Evolutionary conservation across 1,140 invertebrate species (phyloP), one percentile per base, ranked within the genome.

Genomic region (Drosophila tropicalis): DNA sequence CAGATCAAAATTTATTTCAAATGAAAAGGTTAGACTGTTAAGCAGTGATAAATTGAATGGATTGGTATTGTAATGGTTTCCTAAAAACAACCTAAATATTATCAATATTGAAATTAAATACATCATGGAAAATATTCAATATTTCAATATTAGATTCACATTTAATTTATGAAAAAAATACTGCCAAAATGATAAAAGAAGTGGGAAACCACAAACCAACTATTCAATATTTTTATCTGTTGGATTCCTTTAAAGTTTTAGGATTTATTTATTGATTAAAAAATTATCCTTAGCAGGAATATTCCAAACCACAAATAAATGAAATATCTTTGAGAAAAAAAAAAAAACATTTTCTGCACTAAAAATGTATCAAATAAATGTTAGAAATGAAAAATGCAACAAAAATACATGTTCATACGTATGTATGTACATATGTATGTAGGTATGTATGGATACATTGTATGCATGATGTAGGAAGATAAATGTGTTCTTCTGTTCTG

Each of bases 401-500:
- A 39, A 39, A 39, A 13, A 2, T 12, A 12, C 1, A 51, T 12
- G 9, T 6, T 1, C 1, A 17, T 19, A 47, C 15, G 17, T 44
- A 5, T 41, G 22, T 22, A 22, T 41, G n/a, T 32, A 22, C 22
- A 22, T 22, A 22, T 29, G 25, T 29, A 29, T 29, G 29, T 29
- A 22, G 2, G 3, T 22, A 22, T 29, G 25, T 29, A 29, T 29
- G 29, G 5, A 29, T 4, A 25, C 4, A 25, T 25, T 25, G 22
- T 25, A 25, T 25, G 22, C 22, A 25, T 25, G 3, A 25, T 25
- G 22, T 13, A 13, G 13, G 3, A 61, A 55, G 60, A 39, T 57
- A 75, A 75, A 44, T 40, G 9, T 13, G 19, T 72, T 51, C 44
- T 9, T 51, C 17, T 51, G 17, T 39, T 4, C 17, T 51, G 17